Evolutionary conservation across 1,140 invertebrate genomes (phyloP), one percentile per base, ranked within the genome.

Genomic region (Brevipalpus yothersi): DNA sequence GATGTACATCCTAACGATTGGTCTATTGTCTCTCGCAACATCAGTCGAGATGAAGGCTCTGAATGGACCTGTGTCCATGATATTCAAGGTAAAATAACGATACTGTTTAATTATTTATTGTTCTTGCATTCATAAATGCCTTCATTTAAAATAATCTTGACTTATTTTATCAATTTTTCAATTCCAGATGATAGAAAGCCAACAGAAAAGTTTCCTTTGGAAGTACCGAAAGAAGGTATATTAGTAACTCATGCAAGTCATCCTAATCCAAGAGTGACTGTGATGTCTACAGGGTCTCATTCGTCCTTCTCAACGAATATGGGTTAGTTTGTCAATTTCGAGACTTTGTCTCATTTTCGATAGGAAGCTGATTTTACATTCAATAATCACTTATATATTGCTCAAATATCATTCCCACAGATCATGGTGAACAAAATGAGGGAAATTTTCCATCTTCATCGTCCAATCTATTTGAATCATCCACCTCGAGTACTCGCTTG

Each of bases 41-140:
- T 88, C 21, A 86, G 82, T 65, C 79, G 78, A 62, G 80, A 85
- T 67, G 85, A 91, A 68, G 79, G 78, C 65, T 82, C 84, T 53
- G 87, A 92, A 82, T 92, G 85, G 85, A 90, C 86, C 3, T 89
- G 86, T 69, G 79, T 93, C 23, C 89, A 93, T 71, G 87, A 92
- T 68, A 89, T 94, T 59, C 86, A 89, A 71, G 77, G 49, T 51
- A 51, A 51, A 31, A 31, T 5, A 31, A 31, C 31, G 31, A 31
- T 31, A n/a, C n/a, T n/a, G 80, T 45, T 31, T 5, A 31, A 31
- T 31, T 31, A 17, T 49, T 31, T 5, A 31, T 31, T 31, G 31
- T 31, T 31, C 5, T 31, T 31, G 31, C 2, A 31, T 31, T 31
- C 5, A 31, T 31, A 31, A 31, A 31, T 31, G 31, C 31, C 31